phyloP scores from a whole-genome alignment of 2,797 vertebrate species.

The Sphenodon punctatus region DNA sequence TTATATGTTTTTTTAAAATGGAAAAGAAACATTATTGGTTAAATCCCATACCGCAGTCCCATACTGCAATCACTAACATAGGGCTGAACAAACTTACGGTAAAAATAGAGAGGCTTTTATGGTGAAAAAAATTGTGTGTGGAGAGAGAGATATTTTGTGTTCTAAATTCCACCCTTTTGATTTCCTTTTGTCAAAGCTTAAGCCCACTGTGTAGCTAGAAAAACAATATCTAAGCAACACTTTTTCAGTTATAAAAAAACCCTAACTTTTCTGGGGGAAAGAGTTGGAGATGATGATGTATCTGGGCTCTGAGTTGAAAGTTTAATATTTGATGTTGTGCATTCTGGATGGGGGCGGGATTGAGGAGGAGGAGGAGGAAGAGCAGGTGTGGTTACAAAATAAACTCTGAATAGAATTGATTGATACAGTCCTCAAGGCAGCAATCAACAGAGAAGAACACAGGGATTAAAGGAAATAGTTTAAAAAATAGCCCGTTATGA shows the following conservation, averaged over 20 bases:
- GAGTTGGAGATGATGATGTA: neutral
- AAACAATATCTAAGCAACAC: neutral
- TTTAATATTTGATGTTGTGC: neutral
- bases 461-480: constrained; percentile 17
- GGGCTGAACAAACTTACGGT: neutral
- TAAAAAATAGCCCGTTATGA: constrained; percentile 10
- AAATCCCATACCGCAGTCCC: neutral
- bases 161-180: neutral
- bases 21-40: neutral
- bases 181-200: neutral
- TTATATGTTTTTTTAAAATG: neutral
- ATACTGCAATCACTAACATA: fast-evolving
- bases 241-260: neutral
- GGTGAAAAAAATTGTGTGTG: neutral
- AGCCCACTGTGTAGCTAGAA: neutral
- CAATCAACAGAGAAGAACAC: neutral
- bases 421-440: constrained; percentile 16
- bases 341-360: too few relatives aligned
- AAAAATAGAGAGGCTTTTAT: neutral
- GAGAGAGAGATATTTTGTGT: neutral
- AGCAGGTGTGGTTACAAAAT: constrained; percentile 14
- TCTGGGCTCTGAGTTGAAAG: neutral
- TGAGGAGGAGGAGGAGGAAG: too few relatives aligned
- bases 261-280: neutral
- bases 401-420: neutral